phyloP scores from a whole-genome alignment of 2,113 vertebrate species.

The Phainopepla nitens region DNA sequence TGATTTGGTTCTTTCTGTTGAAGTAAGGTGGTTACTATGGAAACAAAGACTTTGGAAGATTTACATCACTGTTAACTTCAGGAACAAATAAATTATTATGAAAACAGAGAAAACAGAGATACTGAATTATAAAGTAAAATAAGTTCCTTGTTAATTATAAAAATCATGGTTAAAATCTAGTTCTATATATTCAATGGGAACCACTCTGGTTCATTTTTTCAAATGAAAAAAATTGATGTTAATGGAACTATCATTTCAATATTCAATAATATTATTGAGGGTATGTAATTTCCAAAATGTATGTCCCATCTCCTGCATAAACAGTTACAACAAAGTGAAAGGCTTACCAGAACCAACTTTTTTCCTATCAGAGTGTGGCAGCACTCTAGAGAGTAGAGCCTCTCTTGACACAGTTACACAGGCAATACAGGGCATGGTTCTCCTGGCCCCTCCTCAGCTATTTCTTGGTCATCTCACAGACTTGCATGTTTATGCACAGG shows the following conservation, averaged over 20 bases:
- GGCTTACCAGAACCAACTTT: neutral
- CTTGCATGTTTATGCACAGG: fast-evolving
- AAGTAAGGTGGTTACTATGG: neutral
- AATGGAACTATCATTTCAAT: neutral
- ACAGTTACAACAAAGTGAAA: neutral
- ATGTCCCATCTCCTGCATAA: neutral
- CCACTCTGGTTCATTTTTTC: neutral
- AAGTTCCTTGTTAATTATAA: neutral
- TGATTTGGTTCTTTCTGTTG: neutral
- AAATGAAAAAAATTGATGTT: neutral
- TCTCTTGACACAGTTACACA: neutral
- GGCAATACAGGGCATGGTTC: neutral
- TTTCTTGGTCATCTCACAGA: neutral
- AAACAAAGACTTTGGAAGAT: neutral
- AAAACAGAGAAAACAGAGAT: neutral
- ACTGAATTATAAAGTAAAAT: neutral
- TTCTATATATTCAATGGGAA: neutral
- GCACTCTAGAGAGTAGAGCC: neutral
- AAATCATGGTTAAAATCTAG: neutral
- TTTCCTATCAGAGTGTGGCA: neutral
- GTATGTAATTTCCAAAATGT: neutral
- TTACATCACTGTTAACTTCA: neutral
- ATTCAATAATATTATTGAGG: neutral
- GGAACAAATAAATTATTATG: neutral
- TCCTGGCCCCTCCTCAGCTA: neutral